These are phyloP conservation scores for Tortricodes alternella DNA, from an alignment of 2,888 invertebrate genomes.

Conservation along the genomic window DNA sequence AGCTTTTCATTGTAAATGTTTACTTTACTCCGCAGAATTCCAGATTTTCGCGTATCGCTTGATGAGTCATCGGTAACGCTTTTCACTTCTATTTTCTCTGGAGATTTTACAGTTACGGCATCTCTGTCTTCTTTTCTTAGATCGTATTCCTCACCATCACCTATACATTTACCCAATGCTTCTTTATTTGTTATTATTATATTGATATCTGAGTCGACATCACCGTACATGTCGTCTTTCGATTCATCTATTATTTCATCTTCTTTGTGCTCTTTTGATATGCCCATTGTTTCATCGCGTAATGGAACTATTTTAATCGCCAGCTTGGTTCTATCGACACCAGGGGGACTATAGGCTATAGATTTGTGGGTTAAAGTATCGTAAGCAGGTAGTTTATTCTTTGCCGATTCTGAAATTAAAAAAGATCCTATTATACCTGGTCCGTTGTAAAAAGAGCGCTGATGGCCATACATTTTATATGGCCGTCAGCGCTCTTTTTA, in stretches of 20 bases:
- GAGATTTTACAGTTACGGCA: neutral
- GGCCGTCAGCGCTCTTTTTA: too few relatives aligned
- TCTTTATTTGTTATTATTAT: constrained; percentile 36
- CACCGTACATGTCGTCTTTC: constrained; percentile 36
- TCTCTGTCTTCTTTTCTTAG: neutral
- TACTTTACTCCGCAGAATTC: constrained; percentile 39
- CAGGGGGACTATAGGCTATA: constrained; percentile 51
- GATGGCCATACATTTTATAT: too few relatives aligned
- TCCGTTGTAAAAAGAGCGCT: too few relatives aligned
- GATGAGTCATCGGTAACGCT: constrained; percentile 24
- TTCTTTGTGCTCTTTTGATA: constrained; percentile 16
- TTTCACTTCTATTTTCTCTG: constrained; percentile 12
- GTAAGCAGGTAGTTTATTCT: constrained; percentile 29
- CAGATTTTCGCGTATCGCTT: constrained; percentile 13
- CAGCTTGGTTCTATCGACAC: constrained; percentile 33
- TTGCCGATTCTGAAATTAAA: constrained; percentile 11
- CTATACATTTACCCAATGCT: neutral
- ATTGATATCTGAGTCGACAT: constrained; percentile 46
- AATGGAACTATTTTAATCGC: constrained; percentile 34
- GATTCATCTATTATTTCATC: constrained; percentile 28
- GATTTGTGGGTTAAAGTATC: constrained; percentile 31
- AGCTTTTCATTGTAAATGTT: constrained; percentile 29
- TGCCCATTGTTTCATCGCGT: constrained; percentile 16
- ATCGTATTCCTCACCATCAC: neutral
- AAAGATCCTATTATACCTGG: neutral